Base-by-base conservation (phyloP, 2,797 vertebrate genomes). In the Sparidentex hasta region DNA sequence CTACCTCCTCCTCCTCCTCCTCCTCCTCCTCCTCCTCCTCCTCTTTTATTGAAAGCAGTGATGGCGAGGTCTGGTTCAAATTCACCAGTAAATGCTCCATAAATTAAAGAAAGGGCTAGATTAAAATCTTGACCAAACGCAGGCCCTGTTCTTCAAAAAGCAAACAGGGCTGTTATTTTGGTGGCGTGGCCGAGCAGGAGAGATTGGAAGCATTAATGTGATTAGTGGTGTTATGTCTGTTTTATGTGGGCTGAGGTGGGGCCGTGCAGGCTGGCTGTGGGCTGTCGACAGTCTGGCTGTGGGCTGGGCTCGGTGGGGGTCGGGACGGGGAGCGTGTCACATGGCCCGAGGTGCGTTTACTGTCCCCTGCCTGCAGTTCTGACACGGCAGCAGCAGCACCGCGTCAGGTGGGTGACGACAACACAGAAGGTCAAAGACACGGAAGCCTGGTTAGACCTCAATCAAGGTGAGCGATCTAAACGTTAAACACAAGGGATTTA, bases 21-120 rank as follows among this genome's bases (percentile, higher is more conserved):
- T 68, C 71, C 66, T 83, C 68, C 51, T 29, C 29, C 29, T 29
- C 29, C 4, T 29, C 29, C 29, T 4, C 29, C 29, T 68, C 65
- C 29, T 81, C 87, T 85, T 87, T 92, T 92, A 94, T 94, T 94
- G 90, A 93, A 95, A 93, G 86, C 93, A 93, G 91, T 8, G 86
- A 81, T 78, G 83, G 89, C 54, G 21, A 93, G 76, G 92, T 89
- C 93, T 94, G 94, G 90, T 95, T 95, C 83, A 92, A 90, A 94
- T 93, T 94, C 91, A 81, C 87, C 87, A 88, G 87, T 85, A 92
- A 94, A 91, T 88, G 82, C 88, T 87, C 89, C 81, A 90, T 90
- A 93, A 95, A 95, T 95, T 93, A 95, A 88, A 94, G 92, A 87
- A 88, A 52, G 78, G 33, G 70, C 50, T 16, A 88, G 91, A 95